Evolutionary conservation across 1,140 invertebrate genomes (phyloP), one percentile per base, ranked within the genome.

Genomic region (Drosophila orosa): DNA sequence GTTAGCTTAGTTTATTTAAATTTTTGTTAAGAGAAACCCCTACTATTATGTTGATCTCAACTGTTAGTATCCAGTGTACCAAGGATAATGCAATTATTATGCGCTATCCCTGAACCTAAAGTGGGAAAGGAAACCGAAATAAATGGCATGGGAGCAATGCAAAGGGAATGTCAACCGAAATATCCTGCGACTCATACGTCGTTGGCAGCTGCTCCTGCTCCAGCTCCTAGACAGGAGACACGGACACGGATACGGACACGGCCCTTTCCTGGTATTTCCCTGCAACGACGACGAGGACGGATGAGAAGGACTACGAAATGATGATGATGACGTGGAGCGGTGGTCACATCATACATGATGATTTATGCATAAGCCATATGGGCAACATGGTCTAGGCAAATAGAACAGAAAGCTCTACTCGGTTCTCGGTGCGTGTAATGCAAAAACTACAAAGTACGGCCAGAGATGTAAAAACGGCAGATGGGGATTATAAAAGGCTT

Each of bases 351-450:
- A 57, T 54, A 63, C 61, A 82, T 58, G 68, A 82, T 82, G 79
- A 82, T 82, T 82, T 82, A 82, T 82, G 79, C 79, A 82, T 78
- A 82, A 78, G 69, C 55, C 79, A 82, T 82, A 82, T 82, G 73
- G 73, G 42, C 57, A 33, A 44, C 61, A 44, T 75, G 61, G 33
- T 55, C 71, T 75, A 57, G 55, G 27, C 60, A 80, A 72, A 75
- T 61, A 72, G 74, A 13, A 58, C 27, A 56, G 48, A 61, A 29
- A 54, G 42, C 52, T 42, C 40, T 33, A n/a, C 59, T n/a, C n/a
- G 33, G 31, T 54, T 33, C 22, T 54, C 35, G 15, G 33, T 50
- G 39, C 47, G 73, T 65, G 47, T 47, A 68, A 42, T 54, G 44
- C 45, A 59, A 39, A 60, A 50, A 40, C 52, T 47, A 68, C 55